Conservation (phyloP, 2,797 vertebrate genomes). For the Coccyzus lansbergi region DNA sequence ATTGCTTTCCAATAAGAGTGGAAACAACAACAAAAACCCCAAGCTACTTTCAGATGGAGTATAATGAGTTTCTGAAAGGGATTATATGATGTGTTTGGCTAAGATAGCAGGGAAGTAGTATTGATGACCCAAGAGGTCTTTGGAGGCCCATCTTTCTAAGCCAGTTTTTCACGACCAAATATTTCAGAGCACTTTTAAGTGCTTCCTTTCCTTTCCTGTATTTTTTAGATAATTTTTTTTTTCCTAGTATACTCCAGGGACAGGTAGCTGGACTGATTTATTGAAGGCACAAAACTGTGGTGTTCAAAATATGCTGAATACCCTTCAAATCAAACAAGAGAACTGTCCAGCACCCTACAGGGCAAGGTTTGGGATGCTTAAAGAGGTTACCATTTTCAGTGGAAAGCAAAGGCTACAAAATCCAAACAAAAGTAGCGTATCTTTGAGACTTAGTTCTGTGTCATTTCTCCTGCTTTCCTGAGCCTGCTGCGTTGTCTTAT, state of each 20-base stretch:
- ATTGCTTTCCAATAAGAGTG: slow-evolving; percentile 25
- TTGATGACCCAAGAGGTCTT: slow-evolving; percentile 32
- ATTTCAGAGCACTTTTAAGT: not conserved
- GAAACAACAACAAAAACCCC: not conserved
- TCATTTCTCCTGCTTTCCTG: not conserved
- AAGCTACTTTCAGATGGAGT: not conserved
- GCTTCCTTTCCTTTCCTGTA: slow-evolving; percentile 23
- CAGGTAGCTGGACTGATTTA: not conserved
- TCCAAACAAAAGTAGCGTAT: not conserved
- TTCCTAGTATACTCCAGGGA: not conserved
- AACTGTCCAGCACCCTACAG: not conserved
- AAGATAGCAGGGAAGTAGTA: slow-evolving; percentile 19
- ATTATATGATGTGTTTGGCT: slow-evolving; percentile 29
- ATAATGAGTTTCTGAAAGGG: slow-evolving; percentile 35
- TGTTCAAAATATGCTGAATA: not conserved
- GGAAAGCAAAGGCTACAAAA: not conserved
- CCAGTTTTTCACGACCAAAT: slow-evolving; percentile 10
- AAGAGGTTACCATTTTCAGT: not conserved
- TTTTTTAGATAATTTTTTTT: slow-evolving; percentile 24
- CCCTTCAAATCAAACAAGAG: not conserved
- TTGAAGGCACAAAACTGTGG: not conserved
- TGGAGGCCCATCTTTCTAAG: slow-evolving; percentile 9
- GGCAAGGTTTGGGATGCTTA: not conserved
- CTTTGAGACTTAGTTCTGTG: not conserved
- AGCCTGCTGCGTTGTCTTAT: not conserved